Evolutionary conservation across 1,140 invertebrate genomes (phyloP).

Genomic region (Tribolium madens): DNA sequence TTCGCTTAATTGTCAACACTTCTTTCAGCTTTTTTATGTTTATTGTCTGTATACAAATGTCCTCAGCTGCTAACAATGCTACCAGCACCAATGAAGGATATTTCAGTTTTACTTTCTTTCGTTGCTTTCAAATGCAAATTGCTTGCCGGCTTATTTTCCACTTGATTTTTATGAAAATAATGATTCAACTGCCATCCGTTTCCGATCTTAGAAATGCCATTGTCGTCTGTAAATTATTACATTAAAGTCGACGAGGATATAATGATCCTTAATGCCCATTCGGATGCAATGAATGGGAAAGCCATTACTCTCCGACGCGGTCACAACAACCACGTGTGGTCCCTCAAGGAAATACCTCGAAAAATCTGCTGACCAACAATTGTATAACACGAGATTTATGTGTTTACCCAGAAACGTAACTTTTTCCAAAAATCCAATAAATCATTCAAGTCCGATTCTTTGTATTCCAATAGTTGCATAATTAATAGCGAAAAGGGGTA

Average conservation of each 20-base stretch:
- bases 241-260: slow-evolving; percentile 31
- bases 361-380: slow-evolving; percentile 29
- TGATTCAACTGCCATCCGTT: slow-evolving; percentile 30
- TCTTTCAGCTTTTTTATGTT: slow-evolving; percentile 58
- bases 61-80: slow-evolving; percentile 54
- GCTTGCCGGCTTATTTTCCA: slow-evolving; percentile 32
- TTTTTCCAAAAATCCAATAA: slow-evolving; percentile 18
- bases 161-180: slow-evolving; percentile 45
- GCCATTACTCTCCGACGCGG: slow-evolving; percentile 24
- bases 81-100: slow-evolving; percentile 51
- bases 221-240: slow-evolving; percentile 39
- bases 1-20: slow-evolving; percentile 61
- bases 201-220: slow-evolving; percentile 33
- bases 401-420: slow-evolving; percentile 35
- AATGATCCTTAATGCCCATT: slow-evolving; percentile 41
- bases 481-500: slow-evolving; percentile 4
- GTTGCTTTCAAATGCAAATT: slow-evolving; percentile 58
- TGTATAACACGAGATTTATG: slow-evolving; percentile 39
- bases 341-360: slow-evolving; percentile 26
- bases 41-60: slow-evolving; percentile 58
- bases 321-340: slow-evolving; percentile 43
- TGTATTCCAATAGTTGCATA: slow-evolving; percentile 8
- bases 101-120: slow-evolving; percentile 56
- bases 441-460: slow-evolving; percentile 19
- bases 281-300: slow-evolving; percentile 34